These are phyloP conservation scores for Ericerus pela DNA, from an alignment of 1,140 invertebrate genomes.

Conservation along the genomic window DNA sequence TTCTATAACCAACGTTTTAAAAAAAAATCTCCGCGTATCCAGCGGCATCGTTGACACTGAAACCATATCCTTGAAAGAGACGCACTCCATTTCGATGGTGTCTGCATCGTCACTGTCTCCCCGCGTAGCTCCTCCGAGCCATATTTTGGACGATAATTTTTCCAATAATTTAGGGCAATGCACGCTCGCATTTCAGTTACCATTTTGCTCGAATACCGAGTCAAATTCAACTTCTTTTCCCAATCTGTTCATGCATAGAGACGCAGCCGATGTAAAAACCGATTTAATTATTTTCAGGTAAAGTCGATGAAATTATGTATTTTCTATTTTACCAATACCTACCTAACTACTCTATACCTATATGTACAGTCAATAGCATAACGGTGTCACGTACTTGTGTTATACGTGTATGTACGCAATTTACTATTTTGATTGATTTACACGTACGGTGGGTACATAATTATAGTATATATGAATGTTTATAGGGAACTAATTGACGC, in stretches of 20 bases:
- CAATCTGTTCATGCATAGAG: constrained; percentile 51
- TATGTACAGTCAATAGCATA: neutral
- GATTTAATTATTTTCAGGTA: constrained; percentile 62
- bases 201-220: constrained; percentile 49
- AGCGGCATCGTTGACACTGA: neutral
- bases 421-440: neutral
- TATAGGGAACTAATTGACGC: constrained; percentile 65
- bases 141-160: constrained; percentile 13
- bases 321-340: too few relatives aligned
- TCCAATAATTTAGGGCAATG: neutral
- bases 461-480: neutral
- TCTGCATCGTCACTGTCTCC: constrained; percentile 43
- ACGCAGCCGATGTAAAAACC: constrained; percentile 47
- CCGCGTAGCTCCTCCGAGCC: constrained; percentile 4
- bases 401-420: neutral
- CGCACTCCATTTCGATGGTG: constrained; percentile 33
- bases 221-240: constrained; percentile 74
- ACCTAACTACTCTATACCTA: too few relatives aligned
- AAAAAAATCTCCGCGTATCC: constrained; percentile 1
- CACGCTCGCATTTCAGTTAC: constrained; percentile 37
- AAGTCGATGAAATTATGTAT: constrained; percentile 6
- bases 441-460: neutral
- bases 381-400: neutral
- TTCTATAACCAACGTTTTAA: constrained; percentile 46
- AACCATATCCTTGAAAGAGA: constrained; percentile 29